Base-by-base conservation (phyloP, 2,797 vertebrate species). In the Toxotes lorentzi region DNA sequence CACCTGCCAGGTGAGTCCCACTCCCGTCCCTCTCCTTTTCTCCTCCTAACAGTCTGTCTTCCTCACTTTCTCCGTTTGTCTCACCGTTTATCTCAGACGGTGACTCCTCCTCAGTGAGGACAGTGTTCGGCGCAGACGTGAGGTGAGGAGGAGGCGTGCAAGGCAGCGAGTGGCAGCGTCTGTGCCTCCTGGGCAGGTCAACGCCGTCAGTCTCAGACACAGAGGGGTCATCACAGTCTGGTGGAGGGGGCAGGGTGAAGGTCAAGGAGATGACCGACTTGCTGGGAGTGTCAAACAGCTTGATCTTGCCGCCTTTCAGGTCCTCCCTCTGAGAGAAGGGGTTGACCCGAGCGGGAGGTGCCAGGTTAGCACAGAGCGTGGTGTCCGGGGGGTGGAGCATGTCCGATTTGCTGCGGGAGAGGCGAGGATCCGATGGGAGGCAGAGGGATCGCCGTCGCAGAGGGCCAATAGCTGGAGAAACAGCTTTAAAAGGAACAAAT, bases 321-420 rank as follows among this genome's bases (percentile, higher is more conserved):
- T 99, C 98, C 77, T 97, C 95, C 0, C 97, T 93, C n/a, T 94
- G 96, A 13, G 98, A 99, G 91, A 99, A 99, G 43, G 98, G 98
- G 92, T 99, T 99, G 88, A 99, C 76, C 0, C 97, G 96, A 3
- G 94, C 74, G 0, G 93, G 93, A 0, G 40, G 90, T 2, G 95
- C 94, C 41, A 19, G 1, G 43, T 54, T 79, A 0, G 61, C 66
- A 2, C 86, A 53, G 2, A 86, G 64, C 21, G 84, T 88, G 0
- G 88, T 84, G 0, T 92, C 93, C 3, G 90, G 89, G 1, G 94
- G 81, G 47, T 88, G 90, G 70, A 97, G 95, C 93, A 96, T 78
- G 80, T 97, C 97, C 0, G 97, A 98, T 64, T 97, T 96, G 91
- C 97, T 98, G 86, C 94, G 95, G 62, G 95, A 97, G 61, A 97